These are phyloP conservation scores for Chrysina gloriosa DNA, from an alignment of 2,888 invertebrate species.

Conservation along the genomic window DNA sequence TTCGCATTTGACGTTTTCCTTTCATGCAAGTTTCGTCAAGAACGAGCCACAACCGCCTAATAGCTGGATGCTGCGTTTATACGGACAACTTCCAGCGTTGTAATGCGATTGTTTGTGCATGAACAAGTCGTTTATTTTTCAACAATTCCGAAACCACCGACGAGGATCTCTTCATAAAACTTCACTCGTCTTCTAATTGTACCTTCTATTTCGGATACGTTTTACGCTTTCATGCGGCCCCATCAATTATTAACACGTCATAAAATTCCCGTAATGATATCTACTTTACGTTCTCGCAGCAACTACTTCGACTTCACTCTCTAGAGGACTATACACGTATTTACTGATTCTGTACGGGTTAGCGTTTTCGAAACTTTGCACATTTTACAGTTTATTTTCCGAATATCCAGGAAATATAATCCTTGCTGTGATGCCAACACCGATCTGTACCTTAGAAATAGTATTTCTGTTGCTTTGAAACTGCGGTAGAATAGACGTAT, in stretches of 20 bases:
- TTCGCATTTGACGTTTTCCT: background rate
- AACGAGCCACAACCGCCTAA: background rate
- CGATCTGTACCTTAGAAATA: background rate
- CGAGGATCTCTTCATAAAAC: constrained; percentile 20
- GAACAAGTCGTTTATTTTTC: constrained; percentile 23
- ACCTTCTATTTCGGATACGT: constrained; percentile 26
- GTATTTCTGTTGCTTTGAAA: constrained; percentile 12
- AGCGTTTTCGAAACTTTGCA: constrained; percentile 28
- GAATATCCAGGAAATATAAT: constrained; percentile 19
- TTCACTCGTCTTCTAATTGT: constrained; percentile 26
- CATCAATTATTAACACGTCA: constrained; percentile 37
- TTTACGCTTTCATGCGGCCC: constrained; percentile 32
- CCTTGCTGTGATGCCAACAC: constrained; percentile 11
- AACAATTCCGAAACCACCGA: constrained; percentile 16
- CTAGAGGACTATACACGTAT: constrained; percentile 24
- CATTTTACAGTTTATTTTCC: constrained; percentile 35
- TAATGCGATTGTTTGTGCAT: constrained; percentile 32
- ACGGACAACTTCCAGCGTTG: background rate
- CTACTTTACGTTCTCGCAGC: constrained; percentile 19
- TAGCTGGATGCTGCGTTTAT: background rate
- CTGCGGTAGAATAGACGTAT: background rate
- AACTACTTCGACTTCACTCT: background rate
- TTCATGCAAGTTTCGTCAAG: constrained; percentile 16
- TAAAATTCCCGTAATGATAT: constrained; percentile 36
- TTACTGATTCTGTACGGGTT: constrained; percentile 26